Percentiles rank a stretch among this genome's conserved stretches.
These are phyloP conservation scores for Phoebastria nigripes DNA, from an alignment of 2,797 vertebrate genomes.

Conservation along the genomic window DNA sequence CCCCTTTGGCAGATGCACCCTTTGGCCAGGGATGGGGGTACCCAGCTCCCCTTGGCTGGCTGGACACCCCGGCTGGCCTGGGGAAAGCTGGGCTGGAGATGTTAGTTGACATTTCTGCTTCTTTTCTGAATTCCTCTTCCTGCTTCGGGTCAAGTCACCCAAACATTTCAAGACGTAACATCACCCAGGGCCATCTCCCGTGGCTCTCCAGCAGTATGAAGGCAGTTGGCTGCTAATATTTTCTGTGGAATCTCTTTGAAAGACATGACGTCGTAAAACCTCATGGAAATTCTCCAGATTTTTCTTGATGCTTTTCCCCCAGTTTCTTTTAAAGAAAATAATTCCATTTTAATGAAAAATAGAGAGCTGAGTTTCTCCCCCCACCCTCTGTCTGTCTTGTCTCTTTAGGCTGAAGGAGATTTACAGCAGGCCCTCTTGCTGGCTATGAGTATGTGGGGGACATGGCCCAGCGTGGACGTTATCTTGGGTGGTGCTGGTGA, in stretches of 20 bases:
- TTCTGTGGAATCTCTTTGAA: background rate
- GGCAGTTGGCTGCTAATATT: background rate
- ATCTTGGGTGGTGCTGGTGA: background rate
- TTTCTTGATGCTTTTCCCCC: background rate
- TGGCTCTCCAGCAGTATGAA: background rate
- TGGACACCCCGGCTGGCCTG: background rate
- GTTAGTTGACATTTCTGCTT: background rate
- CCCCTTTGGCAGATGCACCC: background rate
- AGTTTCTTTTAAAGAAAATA: background rate
- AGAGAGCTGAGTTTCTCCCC: background rate
- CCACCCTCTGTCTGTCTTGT: background rate
- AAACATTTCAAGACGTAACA: background rate
- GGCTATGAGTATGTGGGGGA: background rate
- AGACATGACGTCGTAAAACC: background rate
- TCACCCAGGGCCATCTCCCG: background rate
- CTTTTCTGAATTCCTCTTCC: background rate
- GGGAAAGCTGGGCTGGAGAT: background rate
- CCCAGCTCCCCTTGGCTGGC: background rate
- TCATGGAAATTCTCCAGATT: background rate
- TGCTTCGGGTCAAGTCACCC: background rate
- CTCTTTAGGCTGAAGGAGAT: background rate
- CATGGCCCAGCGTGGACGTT: background rate
- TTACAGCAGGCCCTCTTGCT: background rate
- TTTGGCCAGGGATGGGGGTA: background rate
- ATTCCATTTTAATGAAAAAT: background rate